Conservation (phyloP, 2,888 invertebrate genomes). For the Rhodophaea formosa region DNA sequence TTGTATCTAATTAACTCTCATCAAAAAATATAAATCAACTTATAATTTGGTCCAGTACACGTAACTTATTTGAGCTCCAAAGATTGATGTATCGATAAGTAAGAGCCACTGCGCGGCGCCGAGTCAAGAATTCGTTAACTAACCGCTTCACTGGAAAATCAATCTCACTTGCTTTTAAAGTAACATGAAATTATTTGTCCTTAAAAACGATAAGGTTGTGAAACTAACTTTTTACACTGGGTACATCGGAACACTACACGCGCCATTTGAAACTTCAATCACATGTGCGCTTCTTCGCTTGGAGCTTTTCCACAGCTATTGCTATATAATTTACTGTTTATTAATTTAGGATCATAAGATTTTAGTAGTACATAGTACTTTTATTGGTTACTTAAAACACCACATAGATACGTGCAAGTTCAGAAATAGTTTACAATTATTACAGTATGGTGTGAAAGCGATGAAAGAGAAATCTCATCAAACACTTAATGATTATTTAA, state of each 20-base stretch:
- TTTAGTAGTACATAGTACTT: neutral
- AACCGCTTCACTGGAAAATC: conserved; percentile 49
- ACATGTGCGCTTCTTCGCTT: neutral
- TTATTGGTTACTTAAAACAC: neutral
- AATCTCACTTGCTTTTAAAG: conserved; percentile 43
- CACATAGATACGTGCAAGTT: neutral
- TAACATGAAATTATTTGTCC: conserved; percentile 33
- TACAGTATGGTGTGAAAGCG: neutral
- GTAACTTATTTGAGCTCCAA: conserved; percentile 6
- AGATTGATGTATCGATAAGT: neutral
- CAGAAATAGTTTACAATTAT: neutral
- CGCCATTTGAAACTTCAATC: conserved; percentile 2
- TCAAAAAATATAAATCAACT: conserved; percentile 3
- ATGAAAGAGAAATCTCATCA: conserved; percentile 4
- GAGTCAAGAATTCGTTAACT: conserved; percentile 37
- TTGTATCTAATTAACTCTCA: too few species aligned
- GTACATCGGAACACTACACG: neutral
- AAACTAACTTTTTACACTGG: neutral
- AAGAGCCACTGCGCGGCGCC: conserved; percentile 16
- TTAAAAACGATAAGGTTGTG: conserved; percentile 37
- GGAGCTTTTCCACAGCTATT: neutral
- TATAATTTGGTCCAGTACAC: conserved; percentile 2
- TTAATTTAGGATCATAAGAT: neutral
- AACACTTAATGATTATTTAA: conserved; percentile 3
- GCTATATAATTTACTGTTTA: neutral